Base-by-base conservation (phyloP, 2,113 vertebrate genomes). In the Embiotoca jacksoni region DNA sequence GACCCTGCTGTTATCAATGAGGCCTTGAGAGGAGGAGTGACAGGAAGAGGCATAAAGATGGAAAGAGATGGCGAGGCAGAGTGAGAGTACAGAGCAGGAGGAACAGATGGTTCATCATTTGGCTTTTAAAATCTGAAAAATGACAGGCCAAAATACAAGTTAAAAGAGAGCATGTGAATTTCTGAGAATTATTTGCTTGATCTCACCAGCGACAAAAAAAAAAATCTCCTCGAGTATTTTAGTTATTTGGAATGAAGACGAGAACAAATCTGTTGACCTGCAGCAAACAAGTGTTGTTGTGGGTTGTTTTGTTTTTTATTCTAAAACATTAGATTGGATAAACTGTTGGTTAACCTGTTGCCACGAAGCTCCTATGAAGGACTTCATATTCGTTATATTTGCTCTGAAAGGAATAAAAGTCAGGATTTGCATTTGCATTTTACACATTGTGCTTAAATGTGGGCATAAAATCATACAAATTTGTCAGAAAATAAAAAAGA, bases 1-100 rank as follows among this genome's bases (percentile, higher is more conserved):
- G 81, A 85, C 85, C 81, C 77, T 64, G 41, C 50, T 69, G 66
- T 64, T 88, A 88, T 88, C 80, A 85, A 71, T 84, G 71, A 69
- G 66, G 44, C 81, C 73, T 84, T 72, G 63, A 77, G 76, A 82
- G 33, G 62, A 37, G 15, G 50, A 47, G 41, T 37, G 55, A 73
- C 71, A 78, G 65, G 52, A 68, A 61, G 54, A 70, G 14, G 70
- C 46, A 36, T 63, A 15, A 57, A 44, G 41, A 62, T 67, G 59
- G 50, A 31, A 13, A 56, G 49, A 69, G 32, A 58, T 54, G 23
- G 9, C 61, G 65, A 8, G 33, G 39, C 35, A 14, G 55, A 8
- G 73, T 73, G 73, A 73, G 57, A 14, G 52, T 56, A 65, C 55
- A 52, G 49, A 50, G 44, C 53, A 23, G 35, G 36, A 55, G 23